Evolutionary conservation across 2,113 vertebrate species (phyloP).

Genomic region (Myotis brandtii): DNA sequence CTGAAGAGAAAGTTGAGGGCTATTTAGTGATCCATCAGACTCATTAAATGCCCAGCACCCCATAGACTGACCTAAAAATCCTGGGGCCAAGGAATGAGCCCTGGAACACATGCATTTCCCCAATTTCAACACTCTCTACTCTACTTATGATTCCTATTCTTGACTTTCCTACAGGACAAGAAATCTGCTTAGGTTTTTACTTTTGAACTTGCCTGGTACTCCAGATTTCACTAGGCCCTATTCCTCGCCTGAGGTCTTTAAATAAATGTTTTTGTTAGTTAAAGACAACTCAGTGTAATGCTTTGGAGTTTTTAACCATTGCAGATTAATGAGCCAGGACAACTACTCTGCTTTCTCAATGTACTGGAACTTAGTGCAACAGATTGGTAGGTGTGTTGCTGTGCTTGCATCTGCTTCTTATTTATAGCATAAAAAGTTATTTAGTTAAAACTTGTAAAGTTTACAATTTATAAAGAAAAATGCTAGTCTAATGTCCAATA

Average conservation of each 20-base stretch:
- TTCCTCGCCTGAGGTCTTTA: neutral
- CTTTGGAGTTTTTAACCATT: neutral
- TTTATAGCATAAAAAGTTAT: neutral
- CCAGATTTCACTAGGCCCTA: neutral
- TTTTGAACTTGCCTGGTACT: neutral
- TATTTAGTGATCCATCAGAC: neutral
- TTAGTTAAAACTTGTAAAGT: neutral
- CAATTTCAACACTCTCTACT: neutral
- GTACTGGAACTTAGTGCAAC: neutral
- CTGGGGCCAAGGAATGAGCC: neutral
- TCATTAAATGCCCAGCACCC: neutral
- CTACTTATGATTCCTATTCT: neutral
- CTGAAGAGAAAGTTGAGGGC: neutral
- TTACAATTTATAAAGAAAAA: neutral
- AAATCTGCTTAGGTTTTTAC: neutral
- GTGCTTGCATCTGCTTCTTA: neutral
- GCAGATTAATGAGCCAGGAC: neutral
- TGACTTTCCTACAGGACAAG: neutral
- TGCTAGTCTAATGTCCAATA: neutral
- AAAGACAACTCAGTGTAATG: neutral
- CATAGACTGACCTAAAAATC: neutral
- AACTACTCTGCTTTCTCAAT: neutral
- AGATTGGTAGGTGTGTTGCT: neutral
- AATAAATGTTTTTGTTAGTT: constrained; percentile 29
- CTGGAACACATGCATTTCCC: neutral